phyloP scores from a whole-genome alignment of 2,888 invertebrate species.

The Ormyrus pomaceus region DNA sequence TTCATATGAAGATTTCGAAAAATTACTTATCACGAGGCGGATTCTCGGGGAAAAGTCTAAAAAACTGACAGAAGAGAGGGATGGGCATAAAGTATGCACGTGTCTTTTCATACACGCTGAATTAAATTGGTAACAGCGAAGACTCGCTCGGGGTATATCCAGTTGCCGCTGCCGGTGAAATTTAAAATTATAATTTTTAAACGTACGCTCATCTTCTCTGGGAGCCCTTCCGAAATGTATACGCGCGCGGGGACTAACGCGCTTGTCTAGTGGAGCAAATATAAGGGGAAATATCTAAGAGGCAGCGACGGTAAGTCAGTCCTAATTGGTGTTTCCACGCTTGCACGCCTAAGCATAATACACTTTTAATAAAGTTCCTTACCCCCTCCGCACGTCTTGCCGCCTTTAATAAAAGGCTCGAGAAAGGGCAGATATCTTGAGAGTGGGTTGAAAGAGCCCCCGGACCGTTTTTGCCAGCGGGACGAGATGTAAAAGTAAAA shows the following conservation, averaged over 20 bases:
- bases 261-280: not conserved
- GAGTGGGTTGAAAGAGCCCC: conserved; percentile 22
- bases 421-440: not conserved
- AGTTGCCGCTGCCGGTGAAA: conserved; percentile 16
- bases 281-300: conserved; percentile 1
- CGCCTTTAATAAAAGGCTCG: conserved; percentile 34
- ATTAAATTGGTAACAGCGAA: conserved; percentile 37
- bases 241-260: not conserved
- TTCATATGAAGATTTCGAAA: conserved; percentile 35
- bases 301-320: conserved; percentile 18
- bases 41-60: conserved; percentile 1
- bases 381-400: not conserved
- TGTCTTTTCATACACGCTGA: conserved; percentile 49
- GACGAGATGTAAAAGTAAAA: conserved; percentile 46
- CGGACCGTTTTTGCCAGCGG: conserved; percentile 6
- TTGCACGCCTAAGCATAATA: conserved; percentile 40
- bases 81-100: conserved; percentile 24
- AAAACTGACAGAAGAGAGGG: not conserved
- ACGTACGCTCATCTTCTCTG: conserved; percentile 21
- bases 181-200: conserved; percentile 50
- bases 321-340: conserved; percentile 43
- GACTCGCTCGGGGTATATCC: not conserved
- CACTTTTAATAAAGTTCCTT: conserved; percentile 43
- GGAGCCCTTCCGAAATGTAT: conserved; percentile 5
- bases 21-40: conserved; percentile 38